These are phyloP conservation scores for Typhlichthys eigenmanni DNA, from an alignment of 2,797 vertebrate genomes.

Conservation along the genomic window DNA sequence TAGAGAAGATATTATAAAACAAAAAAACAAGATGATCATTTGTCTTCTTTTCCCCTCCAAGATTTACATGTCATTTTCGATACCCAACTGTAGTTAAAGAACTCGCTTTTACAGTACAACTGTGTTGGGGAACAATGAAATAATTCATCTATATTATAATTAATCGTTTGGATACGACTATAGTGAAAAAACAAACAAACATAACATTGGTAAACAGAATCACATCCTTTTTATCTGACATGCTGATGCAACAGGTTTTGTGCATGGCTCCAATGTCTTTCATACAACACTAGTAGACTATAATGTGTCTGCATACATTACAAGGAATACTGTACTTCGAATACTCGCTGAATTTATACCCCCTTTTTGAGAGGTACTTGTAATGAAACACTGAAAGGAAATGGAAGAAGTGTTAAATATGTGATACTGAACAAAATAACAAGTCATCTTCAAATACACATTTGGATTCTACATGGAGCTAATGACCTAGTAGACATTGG, in stretches of 20 bases:
- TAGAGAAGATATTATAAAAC: conserved; percentile 38
- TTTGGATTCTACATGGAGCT: conserved; percentile 23
- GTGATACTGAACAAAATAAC: conserved; percentile 3
- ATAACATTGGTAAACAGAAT: conserved; percentile 9
- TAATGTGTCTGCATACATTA: background rate
- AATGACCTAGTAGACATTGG: background rate
- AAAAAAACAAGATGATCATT: conserved; percentile 18
- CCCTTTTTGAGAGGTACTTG: conserved; percentile 33
- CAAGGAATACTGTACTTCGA: conserved; percentile 51
- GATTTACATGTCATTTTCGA: conserved; percentile 12
- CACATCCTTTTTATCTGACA: conserved; percentile 24
- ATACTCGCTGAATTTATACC: conserved; percentile 23
- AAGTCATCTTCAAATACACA: conserved; percentile 4
- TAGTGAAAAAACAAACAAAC: conserved; percentile 14
- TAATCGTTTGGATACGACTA: conserved; percentile 4
- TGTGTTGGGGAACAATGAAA: background rate
- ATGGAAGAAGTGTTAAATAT: conserved; percentile 10
- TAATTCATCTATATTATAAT: conserved; percentile 8
- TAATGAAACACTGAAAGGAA: conserved; percentile 42
- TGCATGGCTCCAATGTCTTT: conserved; percentile 7
- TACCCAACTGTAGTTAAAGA: background rate
- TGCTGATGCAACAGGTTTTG: background rate
- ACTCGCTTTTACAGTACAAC: conserved; percentile 21
- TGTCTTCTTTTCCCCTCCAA: conserved; percentile 20
- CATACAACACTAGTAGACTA: background rate